Evolutionary conservation across 2,797 vertebrate genomes (phyloP), one percentile per base, ranked within the genome.

Genomic region (Alca torda): DNA sequence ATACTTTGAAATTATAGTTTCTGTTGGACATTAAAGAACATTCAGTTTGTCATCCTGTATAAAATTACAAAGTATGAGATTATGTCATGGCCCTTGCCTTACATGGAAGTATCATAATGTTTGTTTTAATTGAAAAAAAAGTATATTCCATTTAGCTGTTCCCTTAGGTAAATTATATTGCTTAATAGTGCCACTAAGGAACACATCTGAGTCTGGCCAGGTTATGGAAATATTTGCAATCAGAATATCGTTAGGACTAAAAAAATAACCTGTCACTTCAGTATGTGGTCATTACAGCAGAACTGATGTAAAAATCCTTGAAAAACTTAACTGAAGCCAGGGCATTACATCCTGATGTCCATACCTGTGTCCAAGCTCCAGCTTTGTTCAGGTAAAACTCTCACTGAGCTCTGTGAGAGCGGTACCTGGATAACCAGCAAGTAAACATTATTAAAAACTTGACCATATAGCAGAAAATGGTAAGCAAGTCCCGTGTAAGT

Each of bases 401-500:
- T 91, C 89, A 21, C 68, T 31, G 41, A 67, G 48, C 10, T 89
- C 59, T 90, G 51, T 90, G 93, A 87, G 93, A 15, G 73, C 2
- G 1, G 9, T 90, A 88, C 59, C 87, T 95, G 59, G 35, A 43
- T 80, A 85, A 87, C 39, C 78, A 85, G 53, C 72, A 46, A 85
- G 68, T 90, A 94, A 89, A 51, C 17, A 16, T 43, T 61, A 48
- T 43, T 89, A 92, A 95, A 89, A 75, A 26, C 24, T 75, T 89
- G 72, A 8, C 60, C 54, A 24, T 90, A 30, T 63, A n/a, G 46
- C 81, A 96, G 69, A 78, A 87, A 89, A 31, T 85, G 93, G 84
- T 90, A 68, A 97, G 78, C 93, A 72, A 90, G 90, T 54, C 69
- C 93, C 64, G 89, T 94, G 94, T 96, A 94, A 95, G 90, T 95